Conservation (phyloP, 2,113 vertebrate genomes). For the Brienomyrus brachyistius region DNA sequence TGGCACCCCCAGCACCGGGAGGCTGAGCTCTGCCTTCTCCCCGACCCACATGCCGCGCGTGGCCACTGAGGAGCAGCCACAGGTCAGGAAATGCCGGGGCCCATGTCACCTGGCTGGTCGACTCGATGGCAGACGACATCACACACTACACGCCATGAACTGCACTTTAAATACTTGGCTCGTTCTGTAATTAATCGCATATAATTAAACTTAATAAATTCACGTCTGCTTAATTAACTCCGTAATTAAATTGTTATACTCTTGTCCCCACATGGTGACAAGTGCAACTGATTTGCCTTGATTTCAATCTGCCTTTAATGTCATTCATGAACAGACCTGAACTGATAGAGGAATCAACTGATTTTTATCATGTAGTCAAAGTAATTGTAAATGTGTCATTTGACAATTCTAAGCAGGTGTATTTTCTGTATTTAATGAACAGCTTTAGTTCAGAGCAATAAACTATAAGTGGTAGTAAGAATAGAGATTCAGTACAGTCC, state of each 20-base stretch:
- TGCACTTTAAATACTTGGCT: neutral
- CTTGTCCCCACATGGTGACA: neutral
- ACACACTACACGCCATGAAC: neutral
- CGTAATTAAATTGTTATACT: conserved; percentile 5
- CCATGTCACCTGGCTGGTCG: neutral
- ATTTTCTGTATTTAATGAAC: neutral
- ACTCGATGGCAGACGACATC: neutral
- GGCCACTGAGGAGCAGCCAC: conserved; percentile 71
- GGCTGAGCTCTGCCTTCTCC: conserved; percentile 84
- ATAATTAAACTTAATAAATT: neutral
- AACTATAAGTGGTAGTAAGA: neutral
- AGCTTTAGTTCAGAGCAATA: neutral
- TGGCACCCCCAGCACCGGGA: conserved; percentile 54
- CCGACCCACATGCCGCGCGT: conserved; percentile 80
- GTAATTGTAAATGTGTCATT: neutral
- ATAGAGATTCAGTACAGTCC: neutral
- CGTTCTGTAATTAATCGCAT: neutral
- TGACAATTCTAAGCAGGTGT: neutral
- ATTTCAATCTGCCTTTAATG: neutral
- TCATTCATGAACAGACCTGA: neutral
- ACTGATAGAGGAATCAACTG: neutral
- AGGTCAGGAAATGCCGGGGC: conserved; percentile 56
- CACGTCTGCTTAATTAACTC: neutral
- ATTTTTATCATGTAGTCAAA: neutral
- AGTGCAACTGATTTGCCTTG: neutral